Evolutionary conservation across 2,113 vertebrate species (phyloP), one percentile per base, ranked within the genome.

Genomic region (Pterophyllum scalare): DNA sequence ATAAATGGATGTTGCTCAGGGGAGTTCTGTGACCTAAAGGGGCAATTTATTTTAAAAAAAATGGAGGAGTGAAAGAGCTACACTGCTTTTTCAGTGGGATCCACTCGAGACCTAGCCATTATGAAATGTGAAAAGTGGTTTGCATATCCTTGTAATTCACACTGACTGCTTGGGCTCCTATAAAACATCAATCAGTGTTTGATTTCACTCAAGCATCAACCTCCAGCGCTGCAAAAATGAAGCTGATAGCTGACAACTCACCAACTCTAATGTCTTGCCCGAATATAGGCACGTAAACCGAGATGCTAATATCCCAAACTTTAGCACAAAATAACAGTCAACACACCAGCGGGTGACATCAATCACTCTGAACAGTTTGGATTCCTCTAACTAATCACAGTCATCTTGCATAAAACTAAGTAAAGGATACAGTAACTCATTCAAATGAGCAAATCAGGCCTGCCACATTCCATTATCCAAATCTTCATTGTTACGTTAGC

Each of bases 1-100:
- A 80, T 89, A 87, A 84, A 91, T 52, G n/a, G 52, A 82, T 83
- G 84, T 79, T n/a, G 12, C 86, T 74, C 62, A 19, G 76, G 87
- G 86, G 85, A 81, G 28, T 38, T 81, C n/a, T 70, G 78, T 56
- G 22, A 87, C 82, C 79, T 87, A 72, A 84, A 84, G 76, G 79
- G 35, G 79, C 62, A 75, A 82, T 83, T 79, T 88, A 88, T 91
- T 78, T 79, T 14, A 35, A 77, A 84, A 65, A 49, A 19, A 83
- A 82, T 60, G 20, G 70, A 75, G 20, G 7, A 64, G 54, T 31
- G 20, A 74, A 78, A 79, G 40, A 58, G 19, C 79, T 35, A 17
- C 49, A 6, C 13, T 61, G 65, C 59, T 80, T 80, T 74, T 77
- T 78, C 59, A 77, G 52, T 59, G 14, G 17, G 5, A 72, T 67